Percentiles rank a stretch among this genome's conserved stretches.
These are phyloP conservation scores for Sesamia inferens DNA, from an alignment of 2,888 invertebrate species.

Conservation along the genomic window DNA sequence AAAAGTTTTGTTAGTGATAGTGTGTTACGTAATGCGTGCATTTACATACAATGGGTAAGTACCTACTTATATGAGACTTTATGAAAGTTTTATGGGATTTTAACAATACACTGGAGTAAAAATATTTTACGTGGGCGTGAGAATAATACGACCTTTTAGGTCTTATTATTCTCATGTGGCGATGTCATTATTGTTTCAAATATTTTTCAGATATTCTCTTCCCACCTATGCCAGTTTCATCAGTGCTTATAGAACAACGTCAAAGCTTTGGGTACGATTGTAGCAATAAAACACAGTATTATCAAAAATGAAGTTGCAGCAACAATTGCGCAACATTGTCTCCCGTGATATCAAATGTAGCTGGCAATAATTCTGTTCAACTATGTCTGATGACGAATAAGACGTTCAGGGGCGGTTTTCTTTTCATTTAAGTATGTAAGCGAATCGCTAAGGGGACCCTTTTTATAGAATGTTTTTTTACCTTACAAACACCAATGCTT, in stretches of 20 bases:
- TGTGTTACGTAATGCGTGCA: not conserved
- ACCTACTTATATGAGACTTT: not conserved
- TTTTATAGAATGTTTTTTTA: conserved; percentile 48
- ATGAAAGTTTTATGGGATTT: not conserved
- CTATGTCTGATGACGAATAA: not conserved
- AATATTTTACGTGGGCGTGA: not conserved
- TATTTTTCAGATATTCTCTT: not conserved
- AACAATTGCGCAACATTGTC: not conserved
- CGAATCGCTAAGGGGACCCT: not conserved
- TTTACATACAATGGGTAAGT: not conserved
- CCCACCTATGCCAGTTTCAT: too few relatives aligned
- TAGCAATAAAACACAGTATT: not conserved
- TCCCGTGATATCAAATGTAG: not conserved
- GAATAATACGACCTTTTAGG: not conserved
- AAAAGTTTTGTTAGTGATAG: not conserved
- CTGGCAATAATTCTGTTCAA: too few relatives aligned
- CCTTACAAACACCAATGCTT: conserved; percentile 80
- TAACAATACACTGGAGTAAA: not conserved
- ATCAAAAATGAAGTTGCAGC: not conserved
- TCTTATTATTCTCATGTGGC: not conserved
- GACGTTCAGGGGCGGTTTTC: not conserved
- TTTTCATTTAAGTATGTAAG: not conserved
- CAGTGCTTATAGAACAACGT: not conserved
- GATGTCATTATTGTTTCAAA: not conserved
- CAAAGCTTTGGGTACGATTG: too few relatives aligned